Evolutionary conservation across 2,113 vertebrate species (phyloP), one percentile per base, ranked within the genome.

Genomic region (Mandrillus leucophaeus): DNA sequence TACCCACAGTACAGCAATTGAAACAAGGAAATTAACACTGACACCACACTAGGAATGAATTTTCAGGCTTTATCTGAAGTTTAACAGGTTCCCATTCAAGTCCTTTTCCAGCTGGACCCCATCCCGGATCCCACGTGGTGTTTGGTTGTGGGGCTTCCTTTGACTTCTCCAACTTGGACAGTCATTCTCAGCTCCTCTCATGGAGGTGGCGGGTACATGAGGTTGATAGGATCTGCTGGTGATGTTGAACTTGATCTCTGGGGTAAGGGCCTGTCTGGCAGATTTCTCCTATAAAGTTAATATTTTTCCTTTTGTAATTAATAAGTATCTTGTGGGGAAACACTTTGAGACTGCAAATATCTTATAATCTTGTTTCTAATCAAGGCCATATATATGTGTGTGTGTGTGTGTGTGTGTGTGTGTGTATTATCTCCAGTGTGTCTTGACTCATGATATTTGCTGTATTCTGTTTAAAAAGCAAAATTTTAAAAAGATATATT

Each of bases 41-140:
- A 23, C 61, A 9, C 18, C 3, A 0, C 2, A 18, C 14, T 25
- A 4, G 10, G 22, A 22, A 32, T 73, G 3, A 0, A 14, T 12
- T 17, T 0, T 22, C 27, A 30, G 52, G 4, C 13, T 35, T 64
- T 72, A 38, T 7, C 27, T 1, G 5, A 0, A 25, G 43, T 25
- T 5, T 43, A 25, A 38, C 27, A 0, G 0, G 40, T 27, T 45
- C 64, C 64, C 14, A 3, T 18, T 0, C 4, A 10, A 0, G 30
- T 45, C 45, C 4, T 52, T 61, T 35, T 27, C n/a, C 7, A 40
- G 8, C 23, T 18, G 0, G 78, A 30, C 1, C 50, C 85, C 30
- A 2, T 45, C 30, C 52, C 3, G 18, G 23, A n/a, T 1, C 86
- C 7, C 3, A 7, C 55, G 11, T 0, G 43, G 61, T 11, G 20